Evolutionary conservation across 2,113 vertebrate genomes (phyloP), one percentile per base, ranked within the genome.

Genomic region (Aegithalos caudatus): DNA sequence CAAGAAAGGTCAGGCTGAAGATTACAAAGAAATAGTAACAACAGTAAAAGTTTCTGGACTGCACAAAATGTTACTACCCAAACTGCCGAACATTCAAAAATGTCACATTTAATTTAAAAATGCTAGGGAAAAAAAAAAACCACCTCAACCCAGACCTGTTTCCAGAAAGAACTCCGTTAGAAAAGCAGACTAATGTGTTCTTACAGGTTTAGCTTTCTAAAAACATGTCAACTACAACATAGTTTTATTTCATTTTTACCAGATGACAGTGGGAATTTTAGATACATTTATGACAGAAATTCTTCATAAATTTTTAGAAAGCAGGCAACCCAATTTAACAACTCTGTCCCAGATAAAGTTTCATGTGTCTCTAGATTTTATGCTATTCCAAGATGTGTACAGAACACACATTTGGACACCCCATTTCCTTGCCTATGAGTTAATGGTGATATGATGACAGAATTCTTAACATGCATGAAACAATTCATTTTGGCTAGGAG

Each of bases 1-100:
- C 27, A 5, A 95, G 51, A 96, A 96, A 96, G 90, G 90, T 94
- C 92, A 96, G 79, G n/a, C 20, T 92, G 82, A 87, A 96, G 82
- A 92, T 90, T 31, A 90, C 7, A 86, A 92, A 91, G 85, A 92
- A 37, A 60, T 66, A 86, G 12, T 64, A 83, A 74, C 28, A 83
- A 74, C 28, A 69, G 50, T 80, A 70, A 67, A 96, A 88, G 56
- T 64, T 88, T 40, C 61, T 88, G 89, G 76, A 66, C 67, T 61
- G 65, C 67, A 71, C 60, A 64, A 10, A 67, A 94, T 48, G 33
- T 81, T 88, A 86, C 44, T 56, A 70, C 40, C 16, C n/a, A 86
- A 93, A 74, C 14, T 78, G 54, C 74, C 90, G 94, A 83, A 86
- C 90, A 64, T 70, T 93, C 23, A 82, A 77, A 92, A 91, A 84